Conservation (phyloP, 2,797 vertebrate species). For the Tokudaia muenninki region DNA sequence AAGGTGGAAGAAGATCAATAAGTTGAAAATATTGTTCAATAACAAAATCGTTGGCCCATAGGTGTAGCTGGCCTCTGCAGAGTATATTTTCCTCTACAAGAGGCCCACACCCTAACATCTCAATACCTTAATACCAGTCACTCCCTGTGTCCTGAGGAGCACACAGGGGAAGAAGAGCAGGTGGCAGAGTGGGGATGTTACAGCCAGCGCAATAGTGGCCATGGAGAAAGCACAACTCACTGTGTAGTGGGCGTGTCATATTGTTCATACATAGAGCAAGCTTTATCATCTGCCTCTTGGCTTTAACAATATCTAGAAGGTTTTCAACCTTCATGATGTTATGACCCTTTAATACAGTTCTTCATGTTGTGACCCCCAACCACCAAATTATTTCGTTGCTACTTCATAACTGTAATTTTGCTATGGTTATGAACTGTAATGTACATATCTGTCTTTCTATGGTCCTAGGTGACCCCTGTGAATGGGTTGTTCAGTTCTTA, state of each 20-base stretch:
- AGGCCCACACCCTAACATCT: not conserved
- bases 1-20: not conserved
- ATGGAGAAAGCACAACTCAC: not conserved
- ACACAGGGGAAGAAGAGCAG: not conserved
- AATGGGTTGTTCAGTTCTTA: not conserved
- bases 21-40: not conserved
- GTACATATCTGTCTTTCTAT: not conserved
- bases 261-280: not conserved
- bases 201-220: not conserved
- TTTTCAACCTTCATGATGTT: not conserved
- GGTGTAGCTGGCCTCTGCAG: not conserved
- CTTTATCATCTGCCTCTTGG: not conserved
- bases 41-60: not conserved
- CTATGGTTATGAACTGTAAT: not conserved
- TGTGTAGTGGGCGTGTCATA: rapidly evolving
- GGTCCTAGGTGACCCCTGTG: not conserved
- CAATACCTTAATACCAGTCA: not conserved
- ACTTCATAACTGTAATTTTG: not conserved
- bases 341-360: not conserved
- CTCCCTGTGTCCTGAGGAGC: not conserved
- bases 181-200: too few relatives aligned
- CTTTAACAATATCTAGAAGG: not conserved
- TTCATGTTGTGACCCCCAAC: not conserved
- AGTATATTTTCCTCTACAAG: not conserved
- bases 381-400: not conserved